A percentile compares a stretch with the other conserved stretches of the same genome.
Conservation (phyloP, 1,140 invertebrate species). For the Rhagoletis zephyria region DNA sequence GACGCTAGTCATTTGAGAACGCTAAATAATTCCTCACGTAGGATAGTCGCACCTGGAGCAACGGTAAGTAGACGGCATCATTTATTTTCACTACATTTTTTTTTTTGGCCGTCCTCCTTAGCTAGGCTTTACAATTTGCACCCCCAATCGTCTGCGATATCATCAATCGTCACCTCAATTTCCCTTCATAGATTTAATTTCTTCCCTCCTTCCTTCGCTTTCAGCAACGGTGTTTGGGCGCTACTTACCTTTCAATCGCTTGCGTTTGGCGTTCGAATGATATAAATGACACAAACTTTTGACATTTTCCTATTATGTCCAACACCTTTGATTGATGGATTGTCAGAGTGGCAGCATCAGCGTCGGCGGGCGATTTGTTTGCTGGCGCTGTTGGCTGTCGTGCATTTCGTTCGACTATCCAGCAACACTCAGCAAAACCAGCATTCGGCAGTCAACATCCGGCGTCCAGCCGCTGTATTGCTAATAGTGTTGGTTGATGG, state of each 20-base stretch:
- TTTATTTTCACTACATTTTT: not conserved
- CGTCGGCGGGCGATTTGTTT: not conserved
- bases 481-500: constrained; percentile 33
- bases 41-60: not conserved
- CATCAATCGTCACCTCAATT: not conserved
- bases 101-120: no score
- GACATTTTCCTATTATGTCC: constrained; percentile 55
- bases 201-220: not conserved
- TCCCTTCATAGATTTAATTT: not conserved
- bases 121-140: not conserved
- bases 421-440: not conserved
- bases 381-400: not conserved
- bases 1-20: not conserved
- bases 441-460: not conserved
- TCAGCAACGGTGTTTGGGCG: not conserved
- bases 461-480: constrained; percentile 1
- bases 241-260: not conserved
- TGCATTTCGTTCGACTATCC: not conserved
- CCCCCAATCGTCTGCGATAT: not conserved
- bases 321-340: constrained; percentile 55
- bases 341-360: constrained; percentile 19
- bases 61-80: not conserved
- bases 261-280: constrained; percentile 34
- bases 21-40: not conserved
- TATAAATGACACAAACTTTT: constrained; percentile 55